Percentiles rank a stretch among this genome's conserved stretches.
These are phyloP conservation scores for mouse (Mus musculus) DNA, from an alignment of 2,113 vertebrate species.

Conservation along the genomic window DNA sequence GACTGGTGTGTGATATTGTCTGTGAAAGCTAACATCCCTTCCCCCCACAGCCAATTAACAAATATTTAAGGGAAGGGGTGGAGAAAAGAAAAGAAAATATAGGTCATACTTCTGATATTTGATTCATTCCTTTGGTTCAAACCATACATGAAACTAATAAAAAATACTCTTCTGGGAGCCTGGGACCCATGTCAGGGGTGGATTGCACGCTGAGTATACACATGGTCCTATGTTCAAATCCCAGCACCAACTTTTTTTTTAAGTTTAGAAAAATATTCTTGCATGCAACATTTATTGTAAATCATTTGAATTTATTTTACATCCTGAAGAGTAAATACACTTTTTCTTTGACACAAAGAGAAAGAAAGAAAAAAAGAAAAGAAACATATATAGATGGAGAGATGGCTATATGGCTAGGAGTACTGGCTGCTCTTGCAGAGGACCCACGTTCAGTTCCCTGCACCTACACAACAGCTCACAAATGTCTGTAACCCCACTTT, in stretches of 20 bases:
- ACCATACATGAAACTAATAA: neutral
- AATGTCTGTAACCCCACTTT: neutral
- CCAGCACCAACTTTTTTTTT: neutral
- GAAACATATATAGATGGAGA: neutral
- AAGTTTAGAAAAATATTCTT: neutral
- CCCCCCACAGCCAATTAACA: no score
- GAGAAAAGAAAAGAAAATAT: neutral
- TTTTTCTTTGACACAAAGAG: neutral
- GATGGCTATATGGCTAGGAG: neutral
- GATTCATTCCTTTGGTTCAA: slow-evolving; percentile 1
- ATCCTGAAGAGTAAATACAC: neutral
- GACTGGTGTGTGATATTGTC: no score
- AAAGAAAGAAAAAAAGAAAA: no score
- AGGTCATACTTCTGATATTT: neutral
- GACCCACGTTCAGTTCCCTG: neutral
- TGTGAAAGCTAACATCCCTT: no score
- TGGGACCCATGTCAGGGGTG: neutral
- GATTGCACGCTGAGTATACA: neutral
- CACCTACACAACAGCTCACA: neutral
- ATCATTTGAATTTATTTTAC: neutral
- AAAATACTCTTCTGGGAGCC: neutral
- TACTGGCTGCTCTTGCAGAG: neutral
- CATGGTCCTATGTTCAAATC: neutral
- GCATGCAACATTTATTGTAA: neutral
- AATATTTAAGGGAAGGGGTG: no score